phyloP scores from a whole-genome alignment of 2,888 invertebrate species.

The Elgonia sp. region DNA sequence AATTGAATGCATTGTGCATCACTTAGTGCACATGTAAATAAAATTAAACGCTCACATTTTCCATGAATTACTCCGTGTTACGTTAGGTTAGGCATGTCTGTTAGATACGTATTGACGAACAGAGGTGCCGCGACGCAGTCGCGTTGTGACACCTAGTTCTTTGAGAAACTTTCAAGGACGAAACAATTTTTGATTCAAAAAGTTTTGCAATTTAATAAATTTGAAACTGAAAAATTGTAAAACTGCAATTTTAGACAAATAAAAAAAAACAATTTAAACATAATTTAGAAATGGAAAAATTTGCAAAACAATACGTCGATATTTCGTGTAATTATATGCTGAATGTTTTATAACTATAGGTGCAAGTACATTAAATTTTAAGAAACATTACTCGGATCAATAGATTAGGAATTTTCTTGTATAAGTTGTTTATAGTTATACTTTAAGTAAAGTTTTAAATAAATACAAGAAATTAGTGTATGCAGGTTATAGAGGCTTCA shows the following conservation, averaged over 20 bases:
- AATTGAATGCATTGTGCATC: background rate
- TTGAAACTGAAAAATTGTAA: no score
- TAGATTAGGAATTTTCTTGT: no score
- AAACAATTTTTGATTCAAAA: no score
- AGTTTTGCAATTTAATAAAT: no score
- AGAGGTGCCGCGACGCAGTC: slow-evolving; percentile 65
- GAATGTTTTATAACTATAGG: background rate
- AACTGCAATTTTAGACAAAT: no score
- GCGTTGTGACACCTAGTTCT: slow-evolving; percentile 57
- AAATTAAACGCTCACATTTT: slow-evolving; percentile 32
- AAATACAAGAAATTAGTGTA: no score
- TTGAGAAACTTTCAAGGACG: slow-evolving; percentile 68
- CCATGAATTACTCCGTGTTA: slow-evolving; percentile 14
- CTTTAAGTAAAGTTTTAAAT: no score
- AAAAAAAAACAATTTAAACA: no score
- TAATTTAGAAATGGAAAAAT: no score
- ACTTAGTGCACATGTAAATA: slow-evolving; percentile 26
- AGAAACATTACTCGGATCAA: background rate
- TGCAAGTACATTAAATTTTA: background rate
- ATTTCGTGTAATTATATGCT: background rate
- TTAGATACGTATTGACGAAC: slow-evolving; percentile 64
- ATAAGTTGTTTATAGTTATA: no score
- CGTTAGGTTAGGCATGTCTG: slow-evolving; percentile 61
- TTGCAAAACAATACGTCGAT: no score
- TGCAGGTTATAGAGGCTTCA: no score